Conservation (phyloP, 2,797 vertebrate genomes). For the Pseudomugil tenellus region DNA sequence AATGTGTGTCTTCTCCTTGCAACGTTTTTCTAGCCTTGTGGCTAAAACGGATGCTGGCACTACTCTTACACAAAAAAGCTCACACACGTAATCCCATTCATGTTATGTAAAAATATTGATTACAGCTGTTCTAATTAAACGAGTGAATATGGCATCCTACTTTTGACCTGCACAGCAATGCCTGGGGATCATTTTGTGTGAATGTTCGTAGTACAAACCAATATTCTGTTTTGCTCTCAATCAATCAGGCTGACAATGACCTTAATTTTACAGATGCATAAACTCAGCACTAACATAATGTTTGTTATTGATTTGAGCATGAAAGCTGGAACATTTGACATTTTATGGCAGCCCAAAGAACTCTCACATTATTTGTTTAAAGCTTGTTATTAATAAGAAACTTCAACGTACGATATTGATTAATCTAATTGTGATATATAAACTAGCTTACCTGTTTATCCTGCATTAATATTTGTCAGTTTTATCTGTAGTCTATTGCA, state of each 20-base stretch:
- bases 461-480: not conserved
- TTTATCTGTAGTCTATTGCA: not conserved
- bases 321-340: not conserved
- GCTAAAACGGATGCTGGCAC: not conserved
- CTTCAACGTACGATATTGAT: not conserved
- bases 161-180: not conserved
- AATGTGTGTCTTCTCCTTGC: not conserved
- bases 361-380: too few relatives aligned
- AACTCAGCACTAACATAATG: not conserved
- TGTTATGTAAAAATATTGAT: not conserved
- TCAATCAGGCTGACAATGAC: not conserved
- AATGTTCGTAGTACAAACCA: not conserved
- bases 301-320: not conserved
- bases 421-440: not conserved
- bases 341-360: too few relatives aligned
- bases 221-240: not conserved
- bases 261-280: not conserved
- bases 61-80: not conserved
- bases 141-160: not conserved
- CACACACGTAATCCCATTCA: not conserved
- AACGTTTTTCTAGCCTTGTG: not conserved
- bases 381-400: not conserved
- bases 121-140: not conserved
- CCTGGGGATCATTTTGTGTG: not conserved
- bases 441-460: not conserved